phyloP scores from a whole-genome alignment of 1,140 invertebrate species.

The Sitophilus oryzae region DNA sequence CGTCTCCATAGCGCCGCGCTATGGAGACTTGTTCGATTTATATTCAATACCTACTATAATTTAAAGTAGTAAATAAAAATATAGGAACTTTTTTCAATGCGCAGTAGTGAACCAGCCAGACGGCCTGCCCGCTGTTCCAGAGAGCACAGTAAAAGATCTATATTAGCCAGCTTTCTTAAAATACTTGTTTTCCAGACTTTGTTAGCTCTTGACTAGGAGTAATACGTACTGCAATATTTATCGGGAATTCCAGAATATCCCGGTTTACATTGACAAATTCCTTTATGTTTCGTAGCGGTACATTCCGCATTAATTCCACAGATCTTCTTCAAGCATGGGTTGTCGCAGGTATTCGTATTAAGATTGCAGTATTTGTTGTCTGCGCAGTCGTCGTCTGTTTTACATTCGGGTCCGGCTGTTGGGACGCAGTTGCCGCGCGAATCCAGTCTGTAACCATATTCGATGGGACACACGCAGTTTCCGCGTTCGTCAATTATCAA shows the following conservation, averaged over 20 bases:
- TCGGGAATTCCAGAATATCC: constrained; percentile 66
- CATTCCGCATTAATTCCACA: constrained; percentile 77
- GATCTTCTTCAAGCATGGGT: constrained; percentile 62
- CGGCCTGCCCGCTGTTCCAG: too few species aligned
- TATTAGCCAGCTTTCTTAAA: too few species aligned
- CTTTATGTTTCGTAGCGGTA: constrained; percentile 69
- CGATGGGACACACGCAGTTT: constrained; percentile 69
- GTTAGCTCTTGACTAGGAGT: too few species aligned
- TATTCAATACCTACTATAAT: too few species aligned
- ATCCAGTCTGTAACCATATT: constrained; percentile 64
- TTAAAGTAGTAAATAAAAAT: too few species aligned
- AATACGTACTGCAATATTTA: constrained; percentile 57
- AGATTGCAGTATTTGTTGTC: constrained; percentile 68
- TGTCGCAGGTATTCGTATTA: constrained; percentile 62
- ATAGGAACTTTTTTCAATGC: too few species aligned
- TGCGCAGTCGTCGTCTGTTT: constrained; percentile 67
- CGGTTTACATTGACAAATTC: constrained; percentile 68
- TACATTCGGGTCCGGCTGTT: constrained; percentile 57
- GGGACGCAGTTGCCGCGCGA: constrained; percentile 59
- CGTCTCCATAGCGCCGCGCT: too few species aligned
- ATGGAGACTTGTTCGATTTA: too few species aligned
- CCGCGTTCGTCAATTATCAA: constrained; percentile 68
- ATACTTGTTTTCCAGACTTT: too few species aligned
- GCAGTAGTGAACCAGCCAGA: too few species aligned
- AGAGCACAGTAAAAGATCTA: too few species aligned